Evolutionary conservation across 2,888 invertebrate species (phyloP).

Genomic region (Acrocyrtus sp.): DNA sequence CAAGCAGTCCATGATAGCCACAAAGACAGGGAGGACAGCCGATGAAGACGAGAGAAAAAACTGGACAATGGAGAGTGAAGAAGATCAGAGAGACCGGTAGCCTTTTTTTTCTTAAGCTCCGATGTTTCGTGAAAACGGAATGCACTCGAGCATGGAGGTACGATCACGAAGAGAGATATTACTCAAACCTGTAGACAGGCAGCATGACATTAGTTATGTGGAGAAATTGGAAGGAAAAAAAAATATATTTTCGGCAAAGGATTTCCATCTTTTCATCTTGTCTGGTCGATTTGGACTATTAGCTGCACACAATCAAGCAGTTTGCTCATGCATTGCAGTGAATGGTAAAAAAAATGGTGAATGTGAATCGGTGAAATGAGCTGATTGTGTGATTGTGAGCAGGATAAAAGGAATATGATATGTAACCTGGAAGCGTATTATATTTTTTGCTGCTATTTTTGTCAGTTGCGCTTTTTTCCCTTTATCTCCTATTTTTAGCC

Average conservation of each 20-base stretch:
- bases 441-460: neutral
- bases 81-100: no score
- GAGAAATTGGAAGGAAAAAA: no score
- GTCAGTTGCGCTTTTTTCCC: neutral
- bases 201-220: slow-evolving; percentile 41
- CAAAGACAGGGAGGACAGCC: neutral
- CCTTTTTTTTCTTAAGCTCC: neutral
- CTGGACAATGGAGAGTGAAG: no score
- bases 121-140: neutral
- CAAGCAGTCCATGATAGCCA: neutral
- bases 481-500: neutral
- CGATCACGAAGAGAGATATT: slow-evolving; percentile 33
- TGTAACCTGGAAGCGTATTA: no score
- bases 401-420: no score
- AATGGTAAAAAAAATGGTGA: no score
- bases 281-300: slow-evolving; percentile 16
- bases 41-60: neutral
- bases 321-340: no score
- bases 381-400: no score
- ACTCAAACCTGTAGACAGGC: slow-evolving; percentile 48
- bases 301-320: slow-evolving; percentile 25
- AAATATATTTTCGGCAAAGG: no score
- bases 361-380: no score
- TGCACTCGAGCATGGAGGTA: slow-evolving; percentile 31
- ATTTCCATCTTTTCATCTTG: neutral